Evolutionary conservation across 2,113 vertebrate genomes (phyloP).

Genomic region (Rattus rattus): DNA sequence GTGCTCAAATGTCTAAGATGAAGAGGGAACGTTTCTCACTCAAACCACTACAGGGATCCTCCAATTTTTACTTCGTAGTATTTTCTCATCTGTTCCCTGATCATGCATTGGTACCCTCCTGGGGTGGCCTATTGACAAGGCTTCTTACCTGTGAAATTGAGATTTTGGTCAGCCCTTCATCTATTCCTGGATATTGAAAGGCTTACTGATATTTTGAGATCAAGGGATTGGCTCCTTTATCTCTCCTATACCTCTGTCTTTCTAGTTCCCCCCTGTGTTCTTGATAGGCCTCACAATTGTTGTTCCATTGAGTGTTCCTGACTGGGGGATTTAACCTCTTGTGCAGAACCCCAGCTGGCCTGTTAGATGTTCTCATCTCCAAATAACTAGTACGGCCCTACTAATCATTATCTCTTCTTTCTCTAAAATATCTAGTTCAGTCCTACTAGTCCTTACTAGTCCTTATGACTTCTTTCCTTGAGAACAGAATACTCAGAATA

Average conservation of each 20-base stretch:
- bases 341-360: too few species aligned
- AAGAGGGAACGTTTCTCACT: not conserved
- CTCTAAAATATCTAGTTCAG: not conserved
- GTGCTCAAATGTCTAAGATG: not conserved
- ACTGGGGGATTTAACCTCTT: not conserved
- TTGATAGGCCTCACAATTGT: not conserved
- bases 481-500: not conserved
- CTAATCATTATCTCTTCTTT: not conserved
- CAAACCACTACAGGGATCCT: not conserved
- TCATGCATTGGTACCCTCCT: not conserved
- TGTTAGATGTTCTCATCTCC: not conserved
- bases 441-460: too few species aligned
- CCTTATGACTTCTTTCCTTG: not conserved
- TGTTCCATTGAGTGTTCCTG: not conserved
- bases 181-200: not conserved
- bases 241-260: not conserved
- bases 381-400: not conserved
- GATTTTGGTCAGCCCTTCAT: not conserved
- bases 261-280: not conserved
- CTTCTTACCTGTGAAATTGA: not conserved
- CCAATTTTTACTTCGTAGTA: not conserved
- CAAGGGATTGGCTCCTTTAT: not conserved
- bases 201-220: not conserved
- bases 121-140: not conserved
- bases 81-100: not conserved